phyloP scores from a whole-genome alignment of 2,113 vertebrate species.

The Heterochromis multidens region DNA sequence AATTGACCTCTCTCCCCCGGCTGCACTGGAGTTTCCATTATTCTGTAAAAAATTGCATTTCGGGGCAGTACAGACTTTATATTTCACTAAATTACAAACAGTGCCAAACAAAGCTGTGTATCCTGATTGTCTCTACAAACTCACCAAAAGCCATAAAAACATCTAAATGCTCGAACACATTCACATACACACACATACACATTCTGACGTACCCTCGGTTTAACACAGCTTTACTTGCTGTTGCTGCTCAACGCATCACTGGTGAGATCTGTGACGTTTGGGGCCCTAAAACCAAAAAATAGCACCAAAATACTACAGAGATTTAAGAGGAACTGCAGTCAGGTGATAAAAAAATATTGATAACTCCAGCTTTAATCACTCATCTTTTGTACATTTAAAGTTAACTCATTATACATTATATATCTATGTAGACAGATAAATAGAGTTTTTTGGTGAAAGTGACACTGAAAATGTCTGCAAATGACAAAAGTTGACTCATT shows the following conservation, averaged over 20 bases:
- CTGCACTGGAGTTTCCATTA: neutral
- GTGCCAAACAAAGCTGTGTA: neutral
- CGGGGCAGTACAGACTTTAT: neutral
- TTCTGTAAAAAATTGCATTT: neutral
- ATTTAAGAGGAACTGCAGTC: fast-evolving
- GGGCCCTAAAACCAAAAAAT: neutral
- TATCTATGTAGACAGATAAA: no score
- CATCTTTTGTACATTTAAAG: neutral
- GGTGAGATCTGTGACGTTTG: neutral
- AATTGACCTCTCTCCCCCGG: no score
- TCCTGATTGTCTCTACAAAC: fast-evolving
- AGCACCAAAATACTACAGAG: no score
- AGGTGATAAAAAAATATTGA: neutral
- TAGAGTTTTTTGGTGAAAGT: no score
- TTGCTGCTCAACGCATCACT: neutral
- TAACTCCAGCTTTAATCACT: no score
- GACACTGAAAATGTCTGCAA: no score
- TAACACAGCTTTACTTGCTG: no score
- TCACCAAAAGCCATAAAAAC: neutral
- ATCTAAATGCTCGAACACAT: neutral
- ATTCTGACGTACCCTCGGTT: no score
- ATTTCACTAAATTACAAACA: neutral
- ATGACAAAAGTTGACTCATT: no score
- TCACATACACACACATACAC: no score
- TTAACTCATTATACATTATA: no score